Conservation (phyloP, 2,113 vertebrate genomes). For the Ariopsis seemanni region DNA sequence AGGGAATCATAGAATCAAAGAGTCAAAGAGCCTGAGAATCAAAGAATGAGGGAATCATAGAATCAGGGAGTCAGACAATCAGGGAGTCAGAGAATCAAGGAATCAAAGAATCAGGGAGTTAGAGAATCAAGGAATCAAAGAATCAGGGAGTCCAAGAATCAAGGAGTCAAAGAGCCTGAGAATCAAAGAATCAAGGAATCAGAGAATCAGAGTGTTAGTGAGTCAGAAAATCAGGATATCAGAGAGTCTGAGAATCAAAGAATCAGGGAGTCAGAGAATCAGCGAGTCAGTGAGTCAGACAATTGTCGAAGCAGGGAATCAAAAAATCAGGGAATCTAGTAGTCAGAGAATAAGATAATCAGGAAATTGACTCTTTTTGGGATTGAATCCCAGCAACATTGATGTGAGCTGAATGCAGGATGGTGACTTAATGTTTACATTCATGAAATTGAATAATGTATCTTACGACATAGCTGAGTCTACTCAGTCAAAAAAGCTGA, state of each 20-base stretch:
- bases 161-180: not conserved
- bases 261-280: not conserved
- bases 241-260: not conserved
- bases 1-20: not conserved
- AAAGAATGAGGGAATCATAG: not conserved
- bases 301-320: not conserved
- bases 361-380: not conserved
- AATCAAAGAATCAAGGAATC: not conserved
- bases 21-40: not conserved
- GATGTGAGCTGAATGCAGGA: not conserved
- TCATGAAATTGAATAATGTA: not conserved
- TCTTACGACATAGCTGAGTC: no score
- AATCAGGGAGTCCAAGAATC: not conserved
- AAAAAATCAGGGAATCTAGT: not conserved
- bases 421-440: not conserved
- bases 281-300: not conserved
- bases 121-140: not conserved
- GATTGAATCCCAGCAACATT: not conserved
- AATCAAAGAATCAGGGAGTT: not conserved
- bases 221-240: not conserved
- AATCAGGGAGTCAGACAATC: not conserved
- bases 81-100: not conserved
- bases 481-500: no score
- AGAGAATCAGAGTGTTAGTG: not conserved
- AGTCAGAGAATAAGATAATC: no score